Base-by-base conservation (phyloP, 2,113 vertebrate genomes). In the Vulpes lagopus region DNA sequence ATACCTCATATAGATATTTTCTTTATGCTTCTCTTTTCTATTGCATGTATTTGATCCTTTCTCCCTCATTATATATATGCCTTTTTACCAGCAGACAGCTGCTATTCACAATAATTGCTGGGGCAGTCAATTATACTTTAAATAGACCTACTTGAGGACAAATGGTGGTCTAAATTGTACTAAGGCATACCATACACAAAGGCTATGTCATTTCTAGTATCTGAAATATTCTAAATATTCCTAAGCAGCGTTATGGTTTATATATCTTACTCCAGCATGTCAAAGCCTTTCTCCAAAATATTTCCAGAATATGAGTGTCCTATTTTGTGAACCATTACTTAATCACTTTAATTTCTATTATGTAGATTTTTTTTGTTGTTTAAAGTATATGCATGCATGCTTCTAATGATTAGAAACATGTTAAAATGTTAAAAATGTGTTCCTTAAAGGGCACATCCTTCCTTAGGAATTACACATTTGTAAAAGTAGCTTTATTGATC, bases 61-160 rank as follows among this genome's bases (percentile, higher is more conserved):
- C 97, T 99, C 91, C 98, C 93, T 98, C 98, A 98, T 99, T 99
- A 98, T 98, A 99, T 99, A 98, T 98, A 98, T 98, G 98, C 98
- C 59, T 94, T 98, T 98, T 98, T 95, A 98, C 97, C 96, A 98
- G 97, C 98, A 99, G 98, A 98, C 99, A 99, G 99, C 99, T 99
- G 99, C 99, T 99, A 98, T 99, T 99, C 98, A 99, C 98, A 98
- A 97, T 99, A 99, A 99, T 99, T 99, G 98, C 98, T 91, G 92
- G 98, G 98, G 98, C 98, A 98, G 98, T 99, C 99, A 99, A 99
- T 99, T 99, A 99, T 99, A 98, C 98, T 98, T 99, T 99, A 99
- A 99, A 99, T 99, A 98, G 98, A 98, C 97, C 98, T 99, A 98
- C 99, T 99, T 99, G 98, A 99, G 98, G 98, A 98, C 99, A 99